Percentiles rank a stretch among this genome's conserved stretches.
phyloP scores from a whole-genome alignment of 2,113 vertebrate species.

The Loxodonta africana region DNA sequence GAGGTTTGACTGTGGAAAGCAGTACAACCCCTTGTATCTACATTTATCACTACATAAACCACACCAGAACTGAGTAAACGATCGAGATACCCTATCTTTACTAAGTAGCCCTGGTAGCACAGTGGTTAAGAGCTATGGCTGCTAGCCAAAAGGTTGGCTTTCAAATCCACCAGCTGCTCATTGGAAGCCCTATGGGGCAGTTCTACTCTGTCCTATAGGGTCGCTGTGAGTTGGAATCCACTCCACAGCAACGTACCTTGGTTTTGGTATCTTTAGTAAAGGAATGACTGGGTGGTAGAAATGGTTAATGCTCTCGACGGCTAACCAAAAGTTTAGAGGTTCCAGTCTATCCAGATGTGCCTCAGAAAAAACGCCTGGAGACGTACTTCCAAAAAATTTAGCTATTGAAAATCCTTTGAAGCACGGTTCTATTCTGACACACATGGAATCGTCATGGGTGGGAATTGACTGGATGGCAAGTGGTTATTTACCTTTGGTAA shows the following conservation, averaged over 20 bases:
- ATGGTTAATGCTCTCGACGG: neutral
- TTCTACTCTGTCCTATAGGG: too few relatives aligned
- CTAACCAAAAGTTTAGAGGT: neutral
- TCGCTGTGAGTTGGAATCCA: too few relatives aligned
- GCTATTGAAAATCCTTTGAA: neutral
- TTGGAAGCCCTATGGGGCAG: too few relatives aligned
- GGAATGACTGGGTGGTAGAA: neutral
- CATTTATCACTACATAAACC: neutral
- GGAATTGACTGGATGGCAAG: too few relatives aligned
- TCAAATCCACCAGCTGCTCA: too few relatives aligned
- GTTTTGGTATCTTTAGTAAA: neutral
- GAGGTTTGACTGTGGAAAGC: neutral
- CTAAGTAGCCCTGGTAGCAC: too few relatives aligned
- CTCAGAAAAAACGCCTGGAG: neutral
- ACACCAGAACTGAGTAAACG: neutral
- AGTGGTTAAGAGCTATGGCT: too few relatives aligned
- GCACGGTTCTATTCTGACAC: neutral
- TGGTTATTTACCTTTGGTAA: neutral
- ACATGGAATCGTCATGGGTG: too few relatives aligned
- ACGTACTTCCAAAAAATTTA: neutral
- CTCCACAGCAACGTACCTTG: too few relatives aligned
- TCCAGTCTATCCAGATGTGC: neutral
- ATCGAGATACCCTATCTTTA: neutral
- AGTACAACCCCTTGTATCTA: neutral
- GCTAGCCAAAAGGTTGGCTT: too few relatives aligned